Evolutionary conservation across 2,797 vertebrate genomes (phyloP), one percentile per base, ranked within the genome.

Genomic region (Prunella strophiata): DNA sequence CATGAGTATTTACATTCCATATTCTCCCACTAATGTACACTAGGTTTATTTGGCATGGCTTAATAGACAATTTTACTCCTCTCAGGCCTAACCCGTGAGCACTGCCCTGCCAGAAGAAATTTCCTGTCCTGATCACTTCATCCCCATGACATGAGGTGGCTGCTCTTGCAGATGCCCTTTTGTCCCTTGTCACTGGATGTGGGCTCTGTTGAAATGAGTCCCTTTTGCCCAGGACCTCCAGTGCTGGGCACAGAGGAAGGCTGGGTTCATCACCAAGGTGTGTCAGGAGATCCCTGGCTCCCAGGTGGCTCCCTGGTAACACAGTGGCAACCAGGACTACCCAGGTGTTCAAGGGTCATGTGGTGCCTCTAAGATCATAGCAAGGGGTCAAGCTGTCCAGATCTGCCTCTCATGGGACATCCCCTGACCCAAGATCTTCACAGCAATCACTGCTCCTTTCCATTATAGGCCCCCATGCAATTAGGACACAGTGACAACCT

Each of bases 1-100:
- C 89, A 94, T 83, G 61, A 89, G 77, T 81, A 96, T 97, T 96
- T 96, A 90, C 91, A 94, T 96, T 94, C 96, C 88, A 59, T 89
- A 74, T 90, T 76, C 84, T 89, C 65, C 89, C 25, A 0, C 83
- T 91, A 93, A 89, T 91, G 93, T 82, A 74, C 83, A 47, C 71
- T 26, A 79, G 61, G 88, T 79, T 93, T 96, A 91, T 82, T 92
- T 65, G 74, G 83, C 88, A 80, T 75, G 74, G 65, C 61, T 95
- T 92, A 88, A 91, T 32, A 63, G 76, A 57, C 70, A 78, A 34
- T 62, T 93, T 73, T 81, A 42, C 57, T 62, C 67, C 27, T 78
- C 65, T 92, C 3, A 0, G 57, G 68, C 54, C 71, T 90, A 89
- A 85, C 34, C 34, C 20, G 0, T 65, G 67, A 80, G 73, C 38